phyloP scores from a whole-genome alignment of 2,797 vertebrate genomes.

The Sarcoramphus papa region DNA sequence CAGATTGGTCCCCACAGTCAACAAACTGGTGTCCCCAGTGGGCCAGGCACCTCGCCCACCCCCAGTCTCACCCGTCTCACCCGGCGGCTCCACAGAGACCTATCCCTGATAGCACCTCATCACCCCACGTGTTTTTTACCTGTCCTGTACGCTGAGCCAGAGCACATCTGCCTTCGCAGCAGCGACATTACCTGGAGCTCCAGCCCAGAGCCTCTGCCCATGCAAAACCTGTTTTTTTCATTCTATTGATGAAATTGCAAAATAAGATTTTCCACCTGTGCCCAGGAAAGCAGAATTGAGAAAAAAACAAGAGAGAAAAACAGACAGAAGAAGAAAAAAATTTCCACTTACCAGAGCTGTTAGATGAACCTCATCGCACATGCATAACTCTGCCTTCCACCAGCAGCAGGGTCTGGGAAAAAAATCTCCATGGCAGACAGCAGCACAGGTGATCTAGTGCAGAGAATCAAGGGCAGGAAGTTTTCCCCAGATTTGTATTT shows the following conservation, averaged over 20 bases:
- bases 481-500: background rate
- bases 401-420: background rate
- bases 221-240: background rate
- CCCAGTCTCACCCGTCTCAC: background rate
- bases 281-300: background rate
- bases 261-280: background rate
- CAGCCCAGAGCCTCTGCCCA: background rate
- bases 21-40: background rate
- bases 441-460: background rate
- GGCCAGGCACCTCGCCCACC: background rate
- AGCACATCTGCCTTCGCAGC: background rate
- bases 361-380: background rate
- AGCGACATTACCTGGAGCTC: rapidly evolving
- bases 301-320: background rate
- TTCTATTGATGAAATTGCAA: background rate
- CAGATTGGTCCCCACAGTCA: background rate
- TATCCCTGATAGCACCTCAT: background rate
- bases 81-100: background rate
- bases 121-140: background rate
- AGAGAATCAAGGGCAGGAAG: slow-evolving; percentile 12
- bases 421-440: background rate
- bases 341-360: background rate
- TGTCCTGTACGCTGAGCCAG: rapidly evolving
- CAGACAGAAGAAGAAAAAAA: background rate
- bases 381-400: background rate